Base-by-base conservation (phyloP, 2,888 invertebrate genomes). In the Thymelicus acteon region DNA sequence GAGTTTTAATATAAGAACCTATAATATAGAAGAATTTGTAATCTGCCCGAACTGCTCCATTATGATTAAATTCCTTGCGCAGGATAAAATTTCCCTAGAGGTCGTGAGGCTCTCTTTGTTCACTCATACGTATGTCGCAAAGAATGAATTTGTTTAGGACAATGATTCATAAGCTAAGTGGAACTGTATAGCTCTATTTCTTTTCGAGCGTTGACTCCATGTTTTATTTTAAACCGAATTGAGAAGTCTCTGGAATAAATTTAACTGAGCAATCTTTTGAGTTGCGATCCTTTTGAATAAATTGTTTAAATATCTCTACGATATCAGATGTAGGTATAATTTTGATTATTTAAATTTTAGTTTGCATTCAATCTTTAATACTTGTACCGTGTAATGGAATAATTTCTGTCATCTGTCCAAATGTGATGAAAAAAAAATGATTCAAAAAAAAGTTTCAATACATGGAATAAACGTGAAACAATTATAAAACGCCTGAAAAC, bases 21-120 rank as follows among this genome's bases (percentile, higher is more conserved):
- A 52, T 4, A 54, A 31, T 31, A 31, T 24, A 12, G 24, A 24
- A 54, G 24, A 54, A 6, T 15, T 8, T 54, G 54, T 54, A 54
- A 54, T 24, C 7, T 54, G 54, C 40, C 44, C 15, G 13, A 24
- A 52, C 49, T 24, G 10, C n/a, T 47, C 39, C 61, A 48, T 54
- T 67, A 61, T 61, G 67, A 67, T 67, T 67, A 54, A 54, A 67
- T 61, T 67, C 52, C 24, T 49, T 24, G 61, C 54, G 24, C 31
- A 54, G 54, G 12, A 54, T 54, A 52, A 52, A 52, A 54, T 54
- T 54, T 54, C 54, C 54, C 54, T 24, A 54, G 54, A 54, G 54
- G 24, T 54, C 24, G 24, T 2, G 24, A 3, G 12, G 8, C 24
- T 54, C n/a, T 52, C 15, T 54, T 24, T 54, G 19, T 24, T 54